Percentiles rank a stretch among this genome's conserved stretches.
Conservation (phyloP, 2,797 vertebrate species). For the Rousettus madagascariensis region DNA sequence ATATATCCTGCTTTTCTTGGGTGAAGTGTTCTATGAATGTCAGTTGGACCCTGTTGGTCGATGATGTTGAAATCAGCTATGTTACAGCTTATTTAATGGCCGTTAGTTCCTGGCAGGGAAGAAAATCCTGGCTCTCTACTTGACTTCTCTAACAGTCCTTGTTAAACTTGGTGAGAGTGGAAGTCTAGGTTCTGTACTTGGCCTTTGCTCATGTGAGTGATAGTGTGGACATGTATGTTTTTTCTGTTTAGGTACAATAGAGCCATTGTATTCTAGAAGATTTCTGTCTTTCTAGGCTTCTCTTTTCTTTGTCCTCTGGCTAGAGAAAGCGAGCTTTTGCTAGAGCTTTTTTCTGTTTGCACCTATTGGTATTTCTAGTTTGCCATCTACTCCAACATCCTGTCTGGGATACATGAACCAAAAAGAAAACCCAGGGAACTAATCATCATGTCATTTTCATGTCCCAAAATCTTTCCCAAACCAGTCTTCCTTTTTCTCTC, state of each 20-base stretch:
- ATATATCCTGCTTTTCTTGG: neutral
- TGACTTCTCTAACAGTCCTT: neutral
- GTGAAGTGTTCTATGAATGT: neutral
- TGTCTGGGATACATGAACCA: neutral
- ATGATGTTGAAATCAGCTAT: neutral
- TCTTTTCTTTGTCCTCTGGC: neutral
- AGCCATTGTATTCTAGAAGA: neutral
- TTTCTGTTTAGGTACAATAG: neutral
- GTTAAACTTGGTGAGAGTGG: neutral
- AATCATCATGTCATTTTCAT: neutral
- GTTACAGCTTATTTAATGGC: neutral
- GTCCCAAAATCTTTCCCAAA: neutral
- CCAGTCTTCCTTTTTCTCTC: neutral
- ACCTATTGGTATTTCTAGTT: neutral
- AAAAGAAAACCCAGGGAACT: neutral
- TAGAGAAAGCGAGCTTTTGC: neutral
- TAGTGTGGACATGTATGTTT: neutral
- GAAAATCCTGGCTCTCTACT: neutral
- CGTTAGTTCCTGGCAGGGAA: neutral
- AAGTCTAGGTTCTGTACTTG: neutral
- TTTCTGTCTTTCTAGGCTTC: neutral
- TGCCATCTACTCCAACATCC: neutral
- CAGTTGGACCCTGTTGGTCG: neutral
- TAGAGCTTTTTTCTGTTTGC: neutral
- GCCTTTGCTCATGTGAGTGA: neutral